Percentiles rank a stretch among this genome's conserved stretches.
These are phyloP conservation scores for Apeltes quadracus DNA, from an alignment of 2,113 vertebrate species.

Conservation along the genomic window DNA sequence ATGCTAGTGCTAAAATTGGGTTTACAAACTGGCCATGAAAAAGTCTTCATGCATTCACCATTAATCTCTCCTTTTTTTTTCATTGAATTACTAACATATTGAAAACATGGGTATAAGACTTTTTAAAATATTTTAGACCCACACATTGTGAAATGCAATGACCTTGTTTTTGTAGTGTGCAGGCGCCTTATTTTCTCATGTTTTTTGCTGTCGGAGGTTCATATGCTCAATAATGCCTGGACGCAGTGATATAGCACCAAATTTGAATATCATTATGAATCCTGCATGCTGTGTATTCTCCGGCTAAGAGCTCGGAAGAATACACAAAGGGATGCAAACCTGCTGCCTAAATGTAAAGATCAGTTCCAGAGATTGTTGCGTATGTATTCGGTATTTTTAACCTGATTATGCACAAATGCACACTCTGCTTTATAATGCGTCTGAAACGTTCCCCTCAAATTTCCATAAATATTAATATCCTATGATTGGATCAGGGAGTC, in stretches of 20 bases:
- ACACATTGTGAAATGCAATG: background rate
- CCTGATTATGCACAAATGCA: slow-evolving; percentile 44
- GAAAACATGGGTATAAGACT: background rate
- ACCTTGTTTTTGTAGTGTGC: background rate
- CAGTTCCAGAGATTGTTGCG: background rate
- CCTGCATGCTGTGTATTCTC: slow-evolving; percentile 2
- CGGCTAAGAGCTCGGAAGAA: background rate
- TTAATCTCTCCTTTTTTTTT: background rate
- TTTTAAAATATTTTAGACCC: too few species aligned
- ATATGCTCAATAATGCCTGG: background rate
- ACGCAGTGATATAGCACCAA: background rate
- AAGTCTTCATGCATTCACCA: background rate
- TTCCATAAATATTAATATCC: slow-evolving; percentile 74
- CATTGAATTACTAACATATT: background rate
- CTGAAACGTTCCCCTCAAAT: slow-evolving; percentile 54
- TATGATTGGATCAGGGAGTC: slow-evolving; percentile 51
- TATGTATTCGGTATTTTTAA: slow-evolving; percentile 2
- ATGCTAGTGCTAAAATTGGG: background rate
- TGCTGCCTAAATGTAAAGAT: slow-evolving; percentile 3
- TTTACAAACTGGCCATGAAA: background rate
- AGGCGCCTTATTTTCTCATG: background rate
- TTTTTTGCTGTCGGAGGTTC: slow-evolving; percentile 4
- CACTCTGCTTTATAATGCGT: slow-evolving; percentile 51
- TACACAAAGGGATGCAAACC: background rate
- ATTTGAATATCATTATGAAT: slow-evolving; percentile 9